Conservation (phyloP, 2,113 vertebrate genomes). For the Centropus bengalensis region DNA sequence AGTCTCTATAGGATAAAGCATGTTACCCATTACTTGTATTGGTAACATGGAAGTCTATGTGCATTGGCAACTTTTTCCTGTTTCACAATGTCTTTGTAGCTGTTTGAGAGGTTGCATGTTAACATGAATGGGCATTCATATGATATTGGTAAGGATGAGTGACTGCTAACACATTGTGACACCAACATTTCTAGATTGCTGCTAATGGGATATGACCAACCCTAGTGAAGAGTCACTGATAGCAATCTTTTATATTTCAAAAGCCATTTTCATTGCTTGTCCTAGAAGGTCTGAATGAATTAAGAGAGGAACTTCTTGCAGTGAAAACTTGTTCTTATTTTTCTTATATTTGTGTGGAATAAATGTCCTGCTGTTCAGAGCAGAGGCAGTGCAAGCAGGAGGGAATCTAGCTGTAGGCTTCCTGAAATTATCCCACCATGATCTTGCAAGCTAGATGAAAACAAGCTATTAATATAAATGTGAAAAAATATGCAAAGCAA, state of each 20-base stretch:
- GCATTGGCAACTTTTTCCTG: neutral
- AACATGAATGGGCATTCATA: neutral
- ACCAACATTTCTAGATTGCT: neutral
- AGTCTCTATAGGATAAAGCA: neutral
- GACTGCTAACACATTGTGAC: neutral
- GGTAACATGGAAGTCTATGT: neutral
- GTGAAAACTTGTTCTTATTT: slow-evolving; percentile 34
- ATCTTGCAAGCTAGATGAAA: neutral
- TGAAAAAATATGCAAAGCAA: neutral
- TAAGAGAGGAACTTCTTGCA: neutral
- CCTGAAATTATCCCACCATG: neutral
- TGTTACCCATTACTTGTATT: neutral
- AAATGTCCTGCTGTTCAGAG: slow-evolving; percentile 7
- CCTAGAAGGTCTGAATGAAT: neutral
- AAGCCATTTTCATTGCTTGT: slow-evolving; percentile 13
- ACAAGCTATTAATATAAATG: neutral
- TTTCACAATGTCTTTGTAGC: neutral
- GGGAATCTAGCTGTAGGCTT: neutral
- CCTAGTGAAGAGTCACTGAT: neutral
- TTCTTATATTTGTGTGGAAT: neutral
- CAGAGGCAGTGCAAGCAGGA: neutral
- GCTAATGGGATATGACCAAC: neutral
- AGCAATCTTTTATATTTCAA: slow-evolving; percentile 10
- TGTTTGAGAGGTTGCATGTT: neutral
- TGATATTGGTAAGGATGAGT: neutral